phyloP scores from a whole-genome alignment of 2,113 vertebrate species.

The Larimichthys polyactis region DNA sequence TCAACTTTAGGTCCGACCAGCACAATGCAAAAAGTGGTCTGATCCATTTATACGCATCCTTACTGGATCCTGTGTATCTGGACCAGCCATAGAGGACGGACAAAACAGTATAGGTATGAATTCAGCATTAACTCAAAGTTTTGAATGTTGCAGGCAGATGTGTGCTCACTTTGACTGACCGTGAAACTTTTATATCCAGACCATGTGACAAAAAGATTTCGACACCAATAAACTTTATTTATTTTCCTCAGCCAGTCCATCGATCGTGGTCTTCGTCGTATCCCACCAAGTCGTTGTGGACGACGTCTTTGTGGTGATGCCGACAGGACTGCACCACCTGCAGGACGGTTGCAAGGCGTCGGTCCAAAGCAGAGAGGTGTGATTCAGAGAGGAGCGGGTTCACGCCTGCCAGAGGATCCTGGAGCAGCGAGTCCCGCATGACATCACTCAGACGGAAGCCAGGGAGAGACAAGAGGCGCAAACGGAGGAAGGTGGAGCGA shows the following conservation, averaged over 20 bases:
- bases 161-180: too few species aligned
- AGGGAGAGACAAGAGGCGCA: constrained; percentile 86
- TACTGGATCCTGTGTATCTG: too few species aligned
- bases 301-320: constrained; percentile 54
- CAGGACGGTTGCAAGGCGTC: constrained; percentile 86
- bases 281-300: constrained; percentile 66
- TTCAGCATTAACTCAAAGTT: background rate
- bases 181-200: too few species aligned
- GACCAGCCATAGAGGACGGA: too few species aligned
- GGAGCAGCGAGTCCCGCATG: constrained; percentile 91
- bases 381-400: constrained; percentile 88
- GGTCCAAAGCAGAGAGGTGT: constrained; percentile 93
- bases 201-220: background rate
- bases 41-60: too few species aligned
- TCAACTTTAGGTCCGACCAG: too few species aligned
- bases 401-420: constrained; percentile 88
- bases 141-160: too few species aligned
- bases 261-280: constrained; percentile 8
- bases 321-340: constrained; percentile 79
- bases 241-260: constrained; percentile 10
- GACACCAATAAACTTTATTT: background rate
- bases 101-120: too few species aligned
- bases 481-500: constrained; percentile 89
- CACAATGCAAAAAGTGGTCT: too few species aligned
- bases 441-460: constrained; percentile 87